Percentiles rank a stretch among this genome's conserved stretches.
phyloP scores from a whole-genome alignment of 2,797 vertebrate species.

The Chaenodraco wilsoni region DNA sequence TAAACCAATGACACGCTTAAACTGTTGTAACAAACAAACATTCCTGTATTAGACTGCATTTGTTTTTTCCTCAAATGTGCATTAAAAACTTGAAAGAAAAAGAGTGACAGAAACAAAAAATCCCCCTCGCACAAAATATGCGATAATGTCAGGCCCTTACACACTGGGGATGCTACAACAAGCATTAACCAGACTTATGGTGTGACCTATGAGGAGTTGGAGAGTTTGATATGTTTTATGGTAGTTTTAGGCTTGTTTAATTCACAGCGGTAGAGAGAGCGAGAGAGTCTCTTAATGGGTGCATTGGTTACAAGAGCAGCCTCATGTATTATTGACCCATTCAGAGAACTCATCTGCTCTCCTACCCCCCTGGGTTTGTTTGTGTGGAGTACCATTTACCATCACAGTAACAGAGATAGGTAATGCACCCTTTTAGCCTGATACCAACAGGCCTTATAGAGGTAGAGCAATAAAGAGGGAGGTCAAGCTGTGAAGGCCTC shows the following conservation, averaged over 20 bases:
- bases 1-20: not conserved
- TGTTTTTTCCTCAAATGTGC: not conserved
- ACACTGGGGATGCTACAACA: too few relatives aligned
- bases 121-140: too few relatives aligned
- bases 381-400: constrained; percentile 45
- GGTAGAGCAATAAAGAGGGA: constrained; percentile 27
- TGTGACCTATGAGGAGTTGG: not conserved
- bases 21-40: not conserved
- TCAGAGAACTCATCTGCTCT: constrained; percentile 54
- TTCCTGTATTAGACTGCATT: not conserved
- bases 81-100: not conserved
- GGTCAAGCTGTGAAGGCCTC: constrained; percentile 59
- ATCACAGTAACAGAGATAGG: constrained; percentile 39
- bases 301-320: constrained; percentile 60
- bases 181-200: too few relatives aligned
- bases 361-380: constrained; percentile 39
- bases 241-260: constrained; percentile 23
- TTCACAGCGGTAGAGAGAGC: constrained; percentile 9
- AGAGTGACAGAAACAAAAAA: not conserved
- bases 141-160: too few relatives aligned
- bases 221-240: constrained; percentile 4
- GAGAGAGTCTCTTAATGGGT: constrained; percentile 43
- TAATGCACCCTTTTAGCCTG: constrained; percentile 39
- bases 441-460: constrained; percentile 29
- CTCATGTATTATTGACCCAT: constrained; percentile 78